phyloP scores from a whole-genome alignment of 1,140 invertebrate species.

The Teleopsis dalmanni region DNA sequence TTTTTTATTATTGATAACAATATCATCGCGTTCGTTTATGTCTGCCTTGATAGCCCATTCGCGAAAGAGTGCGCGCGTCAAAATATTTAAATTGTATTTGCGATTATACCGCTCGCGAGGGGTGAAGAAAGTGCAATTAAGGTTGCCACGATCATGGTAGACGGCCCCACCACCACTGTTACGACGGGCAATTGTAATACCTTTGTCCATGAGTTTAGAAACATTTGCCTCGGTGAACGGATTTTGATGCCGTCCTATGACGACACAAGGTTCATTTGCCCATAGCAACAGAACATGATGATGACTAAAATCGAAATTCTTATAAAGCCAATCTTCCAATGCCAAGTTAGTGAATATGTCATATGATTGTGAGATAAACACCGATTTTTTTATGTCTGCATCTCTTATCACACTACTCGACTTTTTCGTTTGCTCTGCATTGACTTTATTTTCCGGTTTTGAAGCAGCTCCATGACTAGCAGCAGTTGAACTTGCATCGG shows the following conservation, averaged over 20 bases:
- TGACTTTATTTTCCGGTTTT: conserved; percentile 12
- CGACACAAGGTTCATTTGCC: conserved; percentile 87
- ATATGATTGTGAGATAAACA: conserved; percentile 84
- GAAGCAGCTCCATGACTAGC: too few relatives aligned
- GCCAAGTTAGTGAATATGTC: conserved; percentile 88
- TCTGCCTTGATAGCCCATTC: conserved; percentile 68
- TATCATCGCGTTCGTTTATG: conserved; percentile 73
- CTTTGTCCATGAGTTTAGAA: conserved; percentile 51
- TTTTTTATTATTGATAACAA: conserved; percentile 74
- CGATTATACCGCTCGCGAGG: conserved; percentile 69
- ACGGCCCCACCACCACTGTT: conserved; percentile 96
- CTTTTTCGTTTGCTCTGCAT: conserved; percentile 23
- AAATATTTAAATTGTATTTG: conserved; percentile 75
- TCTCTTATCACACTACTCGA: conserved; percentile 11
- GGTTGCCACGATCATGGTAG: conserved; percentile 89
- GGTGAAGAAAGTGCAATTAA: conserved; percentile 88
- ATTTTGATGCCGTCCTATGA: conserved; percentile 95
- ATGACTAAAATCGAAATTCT: conserved; percentile 70
- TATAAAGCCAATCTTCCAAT: conserved; percentile 90
- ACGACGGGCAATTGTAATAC: conserved; percentile 69
- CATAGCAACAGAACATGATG: conserved; percentile 82
- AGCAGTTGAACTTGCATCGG: too few relatives aligned
- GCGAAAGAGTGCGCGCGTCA: conserved; percentile 68
- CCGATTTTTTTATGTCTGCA: conserved; percentile 62
- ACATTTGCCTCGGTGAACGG: conserved; percentile 88